A percentile compares a stretch with the other conserved stretches of the same genome.
phyloP scores from a whole-genome alignment of 2,113 vertebrate genomes.

The Lophura nycthemera region DNA sequence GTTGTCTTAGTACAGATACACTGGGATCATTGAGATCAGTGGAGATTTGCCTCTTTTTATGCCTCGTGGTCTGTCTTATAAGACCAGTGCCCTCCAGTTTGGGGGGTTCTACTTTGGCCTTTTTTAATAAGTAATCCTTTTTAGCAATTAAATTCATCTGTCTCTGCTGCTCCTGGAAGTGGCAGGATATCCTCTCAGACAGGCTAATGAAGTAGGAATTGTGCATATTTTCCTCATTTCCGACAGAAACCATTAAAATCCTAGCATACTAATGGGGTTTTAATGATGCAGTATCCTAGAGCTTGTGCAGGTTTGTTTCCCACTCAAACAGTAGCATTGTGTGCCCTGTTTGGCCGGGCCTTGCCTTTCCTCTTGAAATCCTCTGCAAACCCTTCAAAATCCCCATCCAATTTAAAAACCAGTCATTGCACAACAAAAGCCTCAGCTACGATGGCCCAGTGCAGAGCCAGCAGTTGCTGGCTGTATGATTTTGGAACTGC shows the following conservation, averaged over 20 bases:
- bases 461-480: slow-evolving; percentile 67
- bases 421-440: slow-evolving; percentile 49
- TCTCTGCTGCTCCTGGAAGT: slow-evolving; percentile 48
- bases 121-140: slow-evolving; percentile 40
- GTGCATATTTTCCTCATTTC: slow-evolving; percentile 76
- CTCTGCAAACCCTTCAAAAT: slow-evolving; percentile 56
- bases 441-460: slow-evolving; percentile 41
- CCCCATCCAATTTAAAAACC: slow-evolving; percentile 63
- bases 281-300: slow-evolving; percentile 75
- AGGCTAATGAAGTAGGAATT: slow-evolving; percentile 76
- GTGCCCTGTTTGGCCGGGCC: slow-evolving; percentile 54
- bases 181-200: slow-evolving; percentile 69
- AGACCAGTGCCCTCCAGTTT: not conserved
- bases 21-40: not conserved
- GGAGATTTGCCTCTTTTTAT: not conserved
- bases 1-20: not conserved
- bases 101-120: not conserved
- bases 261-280: slow-evolving; percentile 77
- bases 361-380: slow-evolving; percentile 47
- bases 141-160: slow-evolving; percentile 55
- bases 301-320: slow-evolving; percentile 43
- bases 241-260: slow-evolving; percentile 75
- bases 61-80: not conserved
- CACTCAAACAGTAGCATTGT: slow-evolving; percentile 68
- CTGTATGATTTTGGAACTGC: slow-evolving; percentile 78